phyloP scores from a whole-genome alignment of 2,113 vertebrate species.

The Callionymus lyra region DNA sequence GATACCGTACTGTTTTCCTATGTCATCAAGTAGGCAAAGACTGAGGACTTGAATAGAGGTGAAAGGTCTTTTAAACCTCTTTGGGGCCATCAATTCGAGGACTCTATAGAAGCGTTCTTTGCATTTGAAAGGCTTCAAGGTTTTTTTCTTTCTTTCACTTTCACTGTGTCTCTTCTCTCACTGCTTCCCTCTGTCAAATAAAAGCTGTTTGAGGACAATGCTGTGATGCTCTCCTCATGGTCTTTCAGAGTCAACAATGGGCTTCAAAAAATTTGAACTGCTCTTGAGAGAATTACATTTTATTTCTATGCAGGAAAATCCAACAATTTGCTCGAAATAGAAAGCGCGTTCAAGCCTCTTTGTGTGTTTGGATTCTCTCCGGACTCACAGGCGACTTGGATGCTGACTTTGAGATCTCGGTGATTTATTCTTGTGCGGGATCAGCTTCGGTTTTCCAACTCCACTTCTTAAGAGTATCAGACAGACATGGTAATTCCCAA shows the following conservation, averaged over 20 bases:
- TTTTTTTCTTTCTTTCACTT: slow-evolving; percentile 56
- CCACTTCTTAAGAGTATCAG: slow-evolving; percentile 42
- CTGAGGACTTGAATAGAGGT: slow-evolving; percentile 76
- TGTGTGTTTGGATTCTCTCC: slow-evolving; percentile 20
- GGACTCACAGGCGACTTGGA: not conserved
- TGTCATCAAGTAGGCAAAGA: slow-evolving; percentile 80
- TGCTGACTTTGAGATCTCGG: slow-evolving; percentile 17
- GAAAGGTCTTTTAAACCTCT: slow-evolving; percentile 84
- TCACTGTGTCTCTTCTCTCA: slow-evolving; percentile 56
- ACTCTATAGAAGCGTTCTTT: slow-evolving; percentile 76
- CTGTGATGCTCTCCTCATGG: slow-evolving; percentile 75
- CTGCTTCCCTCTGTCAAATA: slow-evolving; percentile 68
- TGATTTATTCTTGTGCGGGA: slow-evolving; percentile 47
- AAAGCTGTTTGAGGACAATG: slow-evolving; percentile 82
- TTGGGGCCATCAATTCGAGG: slow-evolving; percentile 85
- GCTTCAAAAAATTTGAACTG: slow-evolving; percentile 71
- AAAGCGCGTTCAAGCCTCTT: slow-evolving; percentile 52
- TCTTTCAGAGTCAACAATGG: slow-evolving; percentile 83
- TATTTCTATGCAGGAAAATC: slow-evolving; percentile 69
- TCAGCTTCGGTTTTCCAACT: slow-evolving; percentile 34
- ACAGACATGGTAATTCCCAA: slow-evolving; percentile 44
- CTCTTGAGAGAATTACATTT: slow-evolving; percentile 77
- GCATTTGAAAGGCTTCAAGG: slow-evolving; percentile 90
- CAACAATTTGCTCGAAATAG: slow-evolving; percentile 63
- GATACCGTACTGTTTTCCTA: slow-evolving; percentile 79